phyloP scores from a whole-genome alignment of 2,113 vertebrate species.

The Mesitornis unicolor region DNA sequence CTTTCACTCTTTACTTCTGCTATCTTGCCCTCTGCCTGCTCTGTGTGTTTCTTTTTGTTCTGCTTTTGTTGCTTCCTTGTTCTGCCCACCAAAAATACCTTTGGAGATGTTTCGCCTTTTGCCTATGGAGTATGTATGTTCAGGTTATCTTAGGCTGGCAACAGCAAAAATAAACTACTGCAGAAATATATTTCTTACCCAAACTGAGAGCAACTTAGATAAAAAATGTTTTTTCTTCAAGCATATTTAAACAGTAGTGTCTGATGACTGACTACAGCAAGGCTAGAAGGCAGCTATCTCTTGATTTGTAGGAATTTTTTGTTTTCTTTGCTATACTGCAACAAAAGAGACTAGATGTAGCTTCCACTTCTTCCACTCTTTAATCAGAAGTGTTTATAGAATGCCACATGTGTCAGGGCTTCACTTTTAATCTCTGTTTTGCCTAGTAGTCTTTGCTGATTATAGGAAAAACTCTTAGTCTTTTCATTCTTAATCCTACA shows the following conservation, averaged over 20 bases:
- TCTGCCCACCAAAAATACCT: neutral
- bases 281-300: neutral
- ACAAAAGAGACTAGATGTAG: neutral
- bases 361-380: neutral
- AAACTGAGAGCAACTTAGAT: neutral
- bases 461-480: neutral
- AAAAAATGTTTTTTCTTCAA: neutral
- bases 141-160: neutral
- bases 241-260: neutral
- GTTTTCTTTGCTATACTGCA: neutral
- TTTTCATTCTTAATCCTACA: neutral
- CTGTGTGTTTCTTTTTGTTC: neutral
- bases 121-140: neutral
- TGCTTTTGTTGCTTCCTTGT: neutral
- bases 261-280: neutral
- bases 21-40: neutral
- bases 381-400: neutral
- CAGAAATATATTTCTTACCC: neutral
- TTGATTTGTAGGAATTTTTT: neutral
- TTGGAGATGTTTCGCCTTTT: neutral
- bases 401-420: neutral
- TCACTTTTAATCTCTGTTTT: neutral
- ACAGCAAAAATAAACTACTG: neutral
- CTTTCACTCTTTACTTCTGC: neutral
- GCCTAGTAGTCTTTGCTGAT: neutral